Conservation (phyloP, 1,140 invertebrate genomes). For the Mycetomoellerius zeteki region DNA sequence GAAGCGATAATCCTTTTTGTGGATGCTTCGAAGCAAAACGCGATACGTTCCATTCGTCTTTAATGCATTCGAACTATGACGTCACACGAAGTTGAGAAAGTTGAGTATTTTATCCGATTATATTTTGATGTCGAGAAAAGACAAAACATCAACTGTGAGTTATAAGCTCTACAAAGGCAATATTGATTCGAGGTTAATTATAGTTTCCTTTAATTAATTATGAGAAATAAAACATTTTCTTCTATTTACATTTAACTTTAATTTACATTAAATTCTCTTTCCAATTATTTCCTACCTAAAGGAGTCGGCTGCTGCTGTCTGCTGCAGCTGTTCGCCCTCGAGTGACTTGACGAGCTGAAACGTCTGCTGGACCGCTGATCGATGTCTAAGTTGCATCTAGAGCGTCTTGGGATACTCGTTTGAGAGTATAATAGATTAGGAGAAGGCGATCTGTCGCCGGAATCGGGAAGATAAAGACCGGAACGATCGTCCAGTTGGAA, state of each 20-base stretch:
- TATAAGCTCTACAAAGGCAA: background rate
- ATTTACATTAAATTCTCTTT: conserved; percentile 10
- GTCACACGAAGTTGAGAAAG: background rate
- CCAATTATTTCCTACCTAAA: conserved; percentile 79
- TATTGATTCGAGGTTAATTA: conserved; percentile 1
- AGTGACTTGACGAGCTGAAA: conserved; percentile 78
- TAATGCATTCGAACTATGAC: conserved; percentile 21
- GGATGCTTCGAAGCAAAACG: conserved; percentile 10
- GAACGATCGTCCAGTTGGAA: conserved; percentile 54
- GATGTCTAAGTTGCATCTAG: conserved; percentile 70
- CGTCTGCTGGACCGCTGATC: conserved; percentile 77
- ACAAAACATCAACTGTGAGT: background rate
- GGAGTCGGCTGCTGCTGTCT: conserved; percentile 76
- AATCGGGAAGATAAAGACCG: conserved; percentile 55
- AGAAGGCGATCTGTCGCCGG: conserved; percentile 57
- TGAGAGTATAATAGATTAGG: conserved; percentile 76
- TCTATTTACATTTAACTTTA: too few relatives aligned
- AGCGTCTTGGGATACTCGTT: conserved; percentile 72
- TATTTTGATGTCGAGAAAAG: conserved; percentile 12
- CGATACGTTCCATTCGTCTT: background rate
- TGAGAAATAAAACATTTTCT: background rate
- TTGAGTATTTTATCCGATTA: background rate
- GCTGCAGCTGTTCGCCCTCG: conserved; percentile 80
- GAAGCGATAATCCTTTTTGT: conserved; percentile 19
- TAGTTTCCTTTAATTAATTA: background rate